Base-by-base conservation (phyloP, 2,113 vertebrate species). In the Euleptes europaea region DNA sequence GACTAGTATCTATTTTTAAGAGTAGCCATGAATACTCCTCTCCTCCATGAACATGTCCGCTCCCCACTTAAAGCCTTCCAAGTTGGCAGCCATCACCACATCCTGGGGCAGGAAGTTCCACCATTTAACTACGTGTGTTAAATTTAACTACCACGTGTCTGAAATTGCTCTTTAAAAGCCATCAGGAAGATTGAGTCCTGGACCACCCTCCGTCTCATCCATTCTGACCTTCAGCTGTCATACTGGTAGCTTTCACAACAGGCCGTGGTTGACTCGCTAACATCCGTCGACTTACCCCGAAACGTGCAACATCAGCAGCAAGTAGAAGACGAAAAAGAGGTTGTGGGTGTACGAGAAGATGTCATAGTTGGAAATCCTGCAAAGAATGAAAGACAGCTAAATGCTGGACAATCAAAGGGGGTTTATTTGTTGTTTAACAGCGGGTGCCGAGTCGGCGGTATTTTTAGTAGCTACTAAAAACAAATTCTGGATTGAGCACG, bases 261-360 rank as follows among this genome's bases (percentile, higher is more conserved):
- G 17, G 7, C 44, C 40, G 10, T 9, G 33, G 17, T 83, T 31
- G 31, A 72, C 69, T 10, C 26, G 35, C 51, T 85, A 84, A 23
- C 47, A 83, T 74, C 47, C 17, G 23, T 51, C 60, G 91, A 95
- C 98, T 93, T 97, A 99, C 99, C 98, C 98, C 51, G 97, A 96
- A 91, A 97, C 98, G 91, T 99, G 98, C 82, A 98, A 90, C 95
- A 99, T 96, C 81, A 99, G 97, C 89, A 99, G 95, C 91, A 98
- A 89, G 93, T 99, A 99, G 96, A 99, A 99, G 87, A 98, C 91
- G 87, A 99, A 98, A 95, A 98, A 99, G 93, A 99, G 98, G 94
- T 98, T 99, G 95, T 99, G 99, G 60, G 98, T 99, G 86, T 99
- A 99, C 98, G 98, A 99, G 96, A 99, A 99, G 93, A 99, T 98